Conservation (phyloP, 2,797 vertebrate genomes). For the Notoglanidium macrostoma region DNA sequence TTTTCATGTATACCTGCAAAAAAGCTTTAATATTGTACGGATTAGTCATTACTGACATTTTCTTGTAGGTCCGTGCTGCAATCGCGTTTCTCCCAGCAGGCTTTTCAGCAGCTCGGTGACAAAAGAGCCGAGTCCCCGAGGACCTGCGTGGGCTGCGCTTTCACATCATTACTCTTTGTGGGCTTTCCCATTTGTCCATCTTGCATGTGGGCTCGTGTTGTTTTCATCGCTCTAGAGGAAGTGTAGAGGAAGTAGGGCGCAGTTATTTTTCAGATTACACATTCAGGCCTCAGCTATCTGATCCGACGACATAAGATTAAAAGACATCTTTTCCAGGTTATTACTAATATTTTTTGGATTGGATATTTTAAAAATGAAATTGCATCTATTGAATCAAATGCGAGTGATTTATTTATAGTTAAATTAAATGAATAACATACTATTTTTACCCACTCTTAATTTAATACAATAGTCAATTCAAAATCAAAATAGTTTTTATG, state of each 20-base stretch:
- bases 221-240: not conserved
- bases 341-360: not conserved
- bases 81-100: not conserved
- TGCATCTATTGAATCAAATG: not conserved
- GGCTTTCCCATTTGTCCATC: constrained; percentile 7
- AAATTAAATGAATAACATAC: too few relatives aligned
- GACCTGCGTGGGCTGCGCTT: constrained; percentile 36
- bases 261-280: not conserved
- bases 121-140: constrained; percentile 37
- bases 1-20: not conserved
- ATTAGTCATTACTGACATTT: constrained; percentile 11
- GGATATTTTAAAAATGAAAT: not conserved
- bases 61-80: too few relatives aligned
- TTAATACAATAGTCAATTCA: too few relatives aligned
- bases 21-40: not conserved
- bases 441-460: too few relatives aligned
- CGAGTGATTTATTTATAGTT: too few relatives aligned
- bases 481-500: not conserved
- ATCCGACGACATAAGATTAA: not conserved
- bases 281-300: not conserved
- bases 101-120: constrained; percentile 20
- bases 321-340: not conserved
- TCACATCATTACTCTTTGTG: constrained; percentile 42
- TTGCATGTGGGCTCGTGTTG: not conserved
- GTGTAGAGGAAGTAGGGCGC: not conserved